Conservation (phyloP, 2,113 vertebrate genomes). For the Calcarius ornatus region DNA sequence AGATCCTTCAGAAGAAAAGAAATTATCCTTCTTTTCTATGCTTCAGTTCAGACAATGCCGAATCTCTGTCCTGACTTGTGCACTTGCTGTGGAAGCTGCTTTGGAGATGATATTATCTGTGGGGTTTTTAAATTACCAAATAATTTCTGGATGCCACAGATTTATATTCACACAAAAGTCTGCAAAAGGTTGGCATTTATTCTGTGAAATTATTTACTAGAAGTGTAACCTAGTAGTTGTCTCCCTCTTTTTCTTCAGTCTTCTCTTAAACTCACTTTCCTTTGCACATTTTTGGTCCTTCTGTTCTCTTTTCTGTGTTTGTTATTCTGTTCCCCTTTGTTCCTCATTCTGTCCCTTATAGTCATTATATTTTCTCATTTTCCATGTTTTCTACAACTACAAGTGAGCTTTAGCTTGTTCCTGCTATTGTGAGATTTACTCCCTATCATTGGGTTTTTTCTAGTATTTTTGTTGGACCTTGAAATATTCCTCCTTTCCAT, state of each 20-base stretch:
- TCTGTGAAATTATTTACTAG: not conserved
- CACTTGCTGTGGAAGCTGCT: not conserved
- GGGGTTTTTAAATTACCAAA: not conserved
- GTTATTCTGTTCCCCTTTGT: not conserved
- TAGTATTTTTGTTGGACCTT: not conserved
- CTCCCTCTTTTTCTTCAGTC: not conserved
- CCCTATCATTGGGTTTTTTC: accelerated
- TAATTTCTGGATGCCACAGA: not conserved
- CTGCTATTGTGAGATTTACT: not conserved
- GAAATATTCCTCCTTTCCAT: not conserved
- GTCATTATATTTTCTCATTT: not conserved
- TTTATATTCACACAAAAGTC: not conserved
- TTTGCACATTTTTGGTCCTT: not conserved
- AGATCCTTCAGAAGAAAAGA: not conserved
- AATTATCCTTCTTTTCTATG: not conserved
- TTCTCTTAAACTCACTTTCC: not conserved
- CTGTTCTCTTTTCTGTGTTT: not conserved
- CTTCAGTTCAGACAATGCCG: not conserved
- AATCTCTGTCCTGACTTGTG: not conserved
- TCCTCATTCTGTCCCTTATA: not conserved
- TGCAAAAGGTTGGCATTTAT: not conserved
- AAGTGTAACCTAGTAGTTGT: not conserved
- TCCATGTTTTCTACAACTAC: not conserved
- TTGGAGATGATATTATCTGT: not conserved
- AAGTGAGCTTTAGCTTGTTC: not conserved